A percentile compares a stretch with the other conserved stretches of the same genome.
These are phyloP conservation scores for Perca schrenkii DNA, from an alignment of 2,113 vertebrate species.

Conservation along the genomic window DNA sequence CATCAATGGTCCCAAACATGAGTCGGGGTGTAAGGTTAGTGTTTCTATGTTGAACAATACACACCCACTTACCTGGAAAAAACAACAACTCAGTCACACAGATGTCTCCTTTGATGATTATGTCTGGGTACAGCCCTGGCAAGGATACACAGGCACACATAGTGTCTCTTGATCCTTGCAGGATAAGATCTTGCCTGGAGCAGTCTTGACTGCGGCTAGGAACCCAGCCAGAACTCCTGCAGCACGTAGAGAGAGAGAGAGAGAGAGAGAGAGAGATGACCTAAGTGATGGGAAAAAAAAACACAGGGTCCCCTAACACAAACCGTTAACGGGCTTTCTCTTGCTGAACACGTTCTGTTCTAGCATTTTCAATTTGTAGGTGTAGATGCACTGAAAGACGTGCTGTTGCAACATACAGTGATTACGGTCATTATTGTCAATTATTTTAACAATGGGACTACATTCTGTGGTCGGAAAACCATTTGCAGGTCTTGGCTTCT, in stretches of 20 bases:
- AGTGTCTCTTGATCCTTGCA: constrained; percentile 82
- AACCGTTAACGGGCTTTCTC: constrained; percentile 27
- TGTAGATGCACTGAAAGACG: constrained; percentile 37
- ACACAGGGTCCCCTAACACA: constrained; percentile 30
- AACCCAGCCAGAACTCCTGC: constrained; percentile 80
- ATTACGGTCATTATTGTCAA: constrained; percentile 68
- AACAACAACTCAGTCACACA: constrained; percentile 70
- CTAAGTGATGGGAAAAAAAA: constrained; percentile 55
- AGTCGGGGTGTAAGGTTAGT: constrained; percentile 57
- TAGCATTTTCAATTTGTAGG: constrained; percentile 29
- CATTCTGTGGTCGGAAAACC: constrained; percentile 40
- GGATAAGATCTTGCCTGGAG: constrained; percentile 83
- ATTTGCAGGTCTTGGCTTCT: constrained; percentile 39
- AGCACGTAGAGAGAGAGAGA: constrained; percentile 55
- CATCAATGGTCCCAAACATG: constrained; percentile 55
- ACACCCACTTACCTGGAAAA: constrained; percentile 71
- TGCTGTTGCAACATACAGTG: constrained; percentile 6
- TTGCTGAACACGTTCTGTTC: constrained; percentile 3
- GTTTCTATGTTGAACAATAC: constrained; percentile 65
- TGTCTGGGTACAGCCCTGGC: constrained; percentile 76
- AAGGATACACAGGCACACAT: constrained; percentile 74
- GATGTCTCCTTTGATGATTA: constrained; percentile 83
- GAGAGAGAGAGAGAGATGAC: constrained; percentile 24
- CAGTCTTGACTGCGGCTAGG: constrained; percentile 79
- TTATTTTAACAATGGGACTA: constrained; percentile 58